phyloP scores from a whole-genome alignment of 2,113 vertebrate species.

The Rhinoptilus africanus region DNA sequence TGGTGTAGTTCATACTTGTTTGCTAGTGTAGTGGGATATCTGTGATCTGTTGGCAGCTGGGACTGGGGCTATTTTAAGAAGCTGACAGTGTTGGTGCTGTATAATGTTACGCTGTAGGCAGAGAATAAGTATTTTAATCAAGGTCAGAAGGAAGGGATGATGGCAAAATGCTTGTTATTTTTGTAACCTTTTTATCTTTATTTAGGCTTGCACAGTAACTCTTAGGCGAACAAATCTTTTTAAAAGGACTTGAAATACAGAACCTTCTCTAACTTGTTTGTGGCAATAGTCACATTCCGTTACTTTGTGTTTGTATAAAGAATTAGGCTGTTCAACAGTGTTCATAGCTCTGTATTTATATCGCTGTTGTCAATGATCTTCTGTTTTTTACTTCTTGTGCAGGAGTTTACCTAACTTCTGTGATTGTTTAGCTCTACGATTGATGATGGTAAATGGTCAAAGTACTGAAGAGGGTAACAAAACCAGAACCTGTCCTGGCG shows the following conservation, averaged over 20 bases:
- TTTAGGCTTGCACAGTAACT: not conserved
- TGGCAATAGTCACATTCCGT: not conserved
- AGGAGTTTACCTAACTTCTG: not conserved
- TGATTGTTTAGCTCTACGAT: not conserved
- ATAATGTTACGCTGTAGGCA: slow-evolving; percentile 16
- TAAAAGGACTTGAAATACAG: not conserved
- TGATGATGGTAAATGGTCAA: not conserved
- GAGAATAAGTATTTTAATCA: slow-evolving; percentile 9
- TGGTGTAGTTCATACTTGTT: not conserved
- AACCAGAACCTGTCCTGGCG: not conserved
- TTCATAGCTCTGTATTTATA: not conserved
- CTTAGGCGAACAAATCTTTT: not conserved
- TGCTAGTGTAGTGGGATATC: not conserved
- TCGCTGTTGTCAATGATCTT: not conserved
- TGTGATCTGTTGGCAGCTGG: not conserved
- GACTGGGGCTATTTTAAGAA: slow-evolving; percentile 30
- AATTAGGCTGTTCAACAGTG: not conserved
- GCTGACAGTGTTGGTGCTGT: not conserved
- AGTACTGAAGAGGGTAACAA: not conserved
- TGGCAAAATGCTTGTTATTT: not conserved
- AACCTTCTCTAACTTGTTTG: not conserved
- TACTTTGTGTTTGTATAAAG: not conserved
- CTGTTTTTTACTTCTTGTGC: not conserved
- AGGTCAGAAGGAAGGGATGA: slow-evolving; percentile 13
- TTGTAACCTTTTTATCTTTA: not conserved